Percentiles rank a stretch among this genome's conserved stretches.
Evolutionary conservation across 2,888 invertebrate genomes (phyloP).

Genomic region (Scelioninae gen. 1): DNA sequence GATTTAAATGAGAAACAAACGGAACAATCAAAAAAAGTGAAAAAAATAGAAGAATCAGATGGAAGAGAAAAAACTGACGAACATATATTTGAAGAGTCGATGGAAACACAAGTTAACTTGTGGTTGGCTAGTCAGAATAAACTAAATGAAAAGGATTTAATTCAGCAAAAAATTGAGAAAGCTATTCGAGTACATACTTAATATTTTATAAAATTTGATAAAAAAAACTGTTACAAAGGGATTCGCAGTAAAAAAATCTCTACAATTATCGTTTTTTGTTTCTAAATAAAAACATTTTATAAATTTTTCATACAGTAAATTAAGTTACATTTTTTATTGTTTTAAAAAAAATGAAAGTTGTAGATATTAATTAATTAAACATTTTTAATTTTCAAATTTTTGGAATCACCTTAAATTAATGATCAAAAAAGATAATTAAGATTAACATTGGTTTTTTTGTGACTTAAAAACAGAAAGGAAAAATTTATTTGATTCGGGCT

Average conservation of each 20-base stretch:
- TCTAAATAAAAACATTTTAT: too few relatives aligned
- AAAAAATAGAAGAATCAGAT: background rate
- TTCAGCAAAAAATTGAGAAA: constrained; percentile 44
- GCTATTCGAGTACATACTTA: constrained; percentile 69
- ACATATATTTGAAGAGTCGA: background rate
- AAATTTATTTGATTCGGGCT: constrained; percentile 77
- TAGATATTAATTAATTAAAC: too few relatives aligned
- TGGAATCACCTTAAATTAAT: too few relatives aligned
- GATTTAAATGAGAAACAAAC: too few relatives aligned
- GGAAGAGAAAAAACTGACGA: background rate
- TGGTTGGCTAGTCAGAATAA: background rate
- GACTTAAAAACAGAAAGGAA: constrained; percentile 43
- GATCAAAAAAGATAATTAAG: too few relatives aligned
- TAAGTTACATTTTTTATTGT: too few relatives aligned
- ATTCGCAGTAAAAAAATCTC: too few relatives aligned
- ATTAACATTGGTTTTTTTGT: too few relatives aligned
- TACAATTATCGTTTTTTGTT: too few relatives aligned
- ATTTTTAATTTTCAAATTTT: too few relatives aligned
- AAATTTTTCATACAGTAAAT: too few relatives aligned
- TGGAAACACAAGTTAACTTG: background rate
- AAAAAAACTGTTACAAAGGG: constrained; percentile 4
- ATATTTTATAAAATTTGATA: background rate
- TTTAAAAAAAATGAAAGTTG: too few relatives aligned
- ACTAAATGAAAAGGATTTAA: constrained; percentile 34
- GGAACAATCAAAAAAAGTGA: background rate